Evolutionary conservation across 2,797 vertebrate genomes (phyloP), one percentile per base, ranked within the genome.

Genomic region (Ctenopoma kingsleyae): DNA sequence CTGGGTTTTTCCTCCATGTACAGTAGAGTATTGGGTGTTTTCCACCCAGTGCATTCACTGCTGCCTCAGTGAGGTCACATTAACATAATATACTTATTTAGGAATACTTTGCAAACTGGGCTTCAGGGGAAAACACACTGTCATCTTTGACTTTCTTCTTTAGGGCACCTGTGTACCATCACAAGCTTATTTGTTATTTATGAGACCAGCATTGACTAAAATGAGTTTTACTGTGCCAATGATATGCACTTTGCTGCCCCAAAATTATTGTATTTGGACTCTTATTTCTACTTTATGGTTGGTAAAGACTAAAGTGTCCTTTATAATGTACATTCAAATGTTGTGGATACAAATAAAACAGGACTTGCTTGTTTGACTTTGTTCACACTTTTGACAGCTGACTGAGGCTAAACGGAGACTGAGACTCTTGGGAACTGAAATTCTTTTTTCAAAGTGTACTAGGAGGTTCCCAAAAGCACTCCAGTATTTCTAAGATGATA

Each of bases 31-130:
- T 92, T 93, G 92, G 93, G 93, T 90, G 90, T 80, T 80, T 81
- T 73, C 66, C 79, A 77, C 87, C 89, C 86, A 71, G 91, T 93
- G 89, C 90, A 90, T 83, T 86, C 87, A 84, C 89, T 86, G 91
- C 93, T 91, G 88, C 92, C 92, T 94, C 92, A 92, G 80, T 94
- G 93, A 94, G 93, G 93, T 94, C 90, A 90, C 90, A 84, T 90
- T 73, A 88, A 90, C 86, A 86, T 75, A 75, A 90, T 82, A 82
- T 82, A 78, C 77, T 76, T 89, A 85, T 88, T 90, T 86, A 87
- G 64, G 77, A 88, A 84, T 82, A 71, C 79, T 87, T 83, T 71
- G 78, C 76, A 84, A 83, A 82, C 80, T 79, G 75, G 81, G 78
- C 84, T 91, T 90, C 80, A 82, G 85, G 87, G 80, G 87, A 83